These are phyloP conservation scores for Pocota personata DNA, from an alignment of 2,888 invertebrate genomes.

Conservation along the genomic window DNA sequence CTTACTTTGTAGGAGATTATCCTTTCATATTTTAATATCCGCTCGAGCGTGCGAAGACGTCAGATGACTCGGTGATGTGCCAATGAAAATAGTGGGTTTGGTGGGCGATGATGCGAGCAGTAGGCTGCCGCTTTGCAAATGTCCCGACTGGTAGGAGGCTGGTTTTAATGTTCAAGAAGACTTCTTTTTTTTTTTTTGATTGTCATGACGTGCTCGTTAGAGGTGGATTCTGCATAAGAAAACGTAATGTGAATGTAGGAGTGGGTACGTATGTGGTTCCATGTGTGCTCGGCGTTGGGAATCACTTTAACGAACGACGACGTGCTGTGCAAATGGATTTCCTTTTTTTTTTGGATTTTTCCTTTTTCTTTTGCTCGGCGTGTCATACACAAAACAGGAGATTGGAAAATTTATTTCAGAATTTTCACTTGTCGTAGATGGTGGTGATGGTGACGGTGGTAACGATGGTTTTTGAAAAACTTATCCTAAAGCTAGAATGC, in stretches of 20 bases:
- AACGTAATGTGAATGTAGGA: background rate
- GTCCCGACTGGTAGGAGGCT: slow-evolving; percentile 46
- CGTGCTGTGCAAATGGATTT: slow-evolving; percentile 73
- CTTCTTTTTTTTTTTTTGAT: slow-evolving; percentile 47
- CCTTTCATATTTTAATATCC: slow-evolving; percentile 74
- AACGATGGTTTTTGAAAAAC: background rate
- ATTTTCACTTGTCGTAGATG: slow-evolving; percentile 39
- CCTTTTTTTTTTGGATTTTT: slow-evolving; percentile 24
- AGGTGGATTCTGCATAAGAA: slow-evolving; percentile 62
- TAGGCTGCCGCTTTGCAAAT: slow-evolving; percentile 18
- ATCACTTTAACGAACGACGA: slow-evolving; percentile 70
- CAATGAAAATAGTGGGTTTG: slow-evolving; percentile 61
- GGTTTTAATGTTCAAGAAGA: slow-evolving; percentile 55
- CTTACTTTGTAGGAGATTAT: slow-evolving; percentile 74
- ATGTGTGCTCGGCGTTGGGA: slow-evolving; percentile 55
- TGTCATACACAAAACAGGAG: slow-evolving; percentile 68
- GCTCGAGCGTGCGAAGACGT: slow-evolving; percentile 70
- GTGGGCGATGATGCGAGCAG: background rate
- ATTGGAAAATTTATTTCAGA: slow-evolving; percentile 66
- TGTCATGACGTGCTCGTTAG: slow-evolving; percentile 73
- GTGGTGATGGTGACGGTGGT: background rate
- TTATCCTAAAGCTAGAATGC: slow-evolving; percentile 15
- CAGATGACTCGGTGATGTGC: slow-evolving; percentile 69
- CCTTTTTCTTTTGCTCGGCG: background rate
- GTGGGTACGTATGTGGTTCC: slow-evolving; percentile 7